Conservation (phyloP, 2,888 invertebrate genomes). For the Axea sp. region DNA sequence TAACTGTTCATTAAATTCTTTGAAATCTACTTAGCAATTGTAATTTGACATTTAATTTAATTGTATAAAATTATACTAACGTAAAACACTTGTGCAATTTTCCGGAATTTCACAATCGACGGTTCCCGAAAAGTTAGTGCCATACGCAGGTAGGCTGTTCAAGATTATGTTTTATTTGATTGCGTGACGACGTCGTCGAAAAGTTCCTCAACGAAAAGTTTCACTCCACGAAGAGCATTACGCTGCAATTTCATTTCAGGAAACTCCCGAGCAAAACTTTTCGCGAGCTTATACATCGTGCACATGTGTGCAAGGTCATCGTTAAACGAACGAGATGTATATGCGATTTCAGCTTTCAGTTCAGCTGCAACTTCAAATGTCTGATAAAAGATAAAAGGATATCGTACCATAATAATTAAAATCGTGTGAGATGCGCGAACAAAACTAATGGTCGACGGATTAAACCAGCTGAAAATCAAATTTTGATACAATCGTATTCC, state of each 20-base stretch:
- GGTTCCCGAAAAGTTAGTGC: slow-evolving; percentile 1
- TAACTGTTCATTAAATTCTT: too few species aligned
- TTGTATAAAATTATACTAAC: not conserved
- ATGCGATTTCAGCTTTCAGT: slow-evolving; percentile 21
- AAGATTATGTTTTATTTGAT: slow-evolving; percentile 39
- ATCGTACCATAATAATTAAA: slow-evolving; percentile 34
- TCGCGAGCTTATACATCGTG: slow-evolving; percentile 13
- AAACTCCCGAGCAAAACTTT: slow-evolving; percentile 31
- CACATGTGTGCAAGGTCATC: slow-evolving; percentile 34
- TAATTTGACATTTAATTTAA: too few species aligned
- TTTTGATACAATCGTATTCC: slow-evolving; percentile 16
- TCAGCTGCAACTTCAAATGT: slow-evolving; percentile 10
- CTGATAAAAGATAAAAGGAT: slow-evolving; percentile 27
- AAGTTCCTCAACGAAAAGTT: slow-evolving; percentile 31
- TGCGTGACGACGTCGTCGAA: slow-evolving; percentile 31
- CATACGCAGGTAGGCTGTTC: slow-evolving; percentile 22
- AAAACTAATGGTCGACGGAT: slow-evolving; percentile 23
- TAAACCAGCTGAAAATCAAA: slow-evolving; percentile 33
- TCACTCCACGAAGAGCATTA: slow-evolving; percentile 27
- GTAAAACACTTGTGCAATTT: slow-evolving; percentile 2
- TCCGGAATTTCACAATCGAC: slow-evolving; percentile 1
- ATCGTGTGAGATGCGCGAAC: slow-evolving; percentile 6
- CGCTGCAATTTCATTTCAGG: slow-evolving; percentile 41
- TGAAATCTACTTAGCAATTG: too few species aligned
- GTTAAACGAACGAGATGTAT: slow-evolving; percentile 22